These are phyloP conservation scores for Lottia gigantea DNA, from an alignment of 2,888 invertebrate genomes.

Conservation along the genomic window DNA sequence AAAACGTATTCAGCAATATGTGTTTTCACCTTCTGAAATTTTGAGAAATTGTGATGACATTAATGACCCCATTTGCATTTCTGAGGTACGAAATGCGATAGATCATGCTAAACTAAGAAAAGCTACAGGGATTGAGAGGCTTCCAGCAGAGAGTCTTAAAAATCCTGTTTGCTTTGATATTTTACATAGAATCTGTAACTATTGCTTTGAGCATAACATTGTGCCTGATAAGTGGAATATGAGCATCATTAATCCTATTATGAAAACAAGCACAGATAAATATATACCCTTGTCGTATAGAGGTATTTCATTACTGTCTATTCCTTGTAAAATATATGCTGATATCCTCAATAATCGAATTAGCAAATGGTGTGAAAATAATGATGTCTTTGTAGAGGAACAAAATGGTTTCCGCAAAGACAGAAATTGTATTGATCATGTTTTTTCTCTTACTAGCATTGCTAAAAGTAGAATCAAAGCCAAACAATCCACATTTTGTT, in stretches of 20 bases:
- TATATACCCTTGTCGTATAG: slow-evolving; percentile 14
- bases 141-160: slow-evolving; percentile 20
- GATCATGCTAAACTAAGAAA: slow-evolving; percentile 5
- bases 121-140: neutral
- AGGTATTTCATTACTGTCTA: slow-evolving; percentile 17
- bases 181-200: slow-evolving; percentile 2
- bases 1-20: neutral
- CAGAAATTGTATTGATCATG: too few relatives aligned
- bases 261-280: slow-evolving; percentile 13
- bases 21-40: neutral
- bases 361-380: too few relatives aligned
- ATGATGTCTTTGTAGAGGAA: too few relatives aligned
- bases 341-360: too few relatives aligned
- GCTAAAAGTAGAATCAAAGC: too few relatives aligned
- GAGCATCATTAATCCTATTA: slow-evolving; percentile 17
- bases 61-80: slow-evolving; percentile 3
- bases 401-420: too few relatives aligned
- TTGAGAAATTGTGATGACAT: neutral
- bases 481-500: too few relatives aligned
- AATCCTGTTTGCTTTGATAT: slow-evolving; percentile 11
- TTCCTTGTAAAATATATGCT: too few relatives aligned
- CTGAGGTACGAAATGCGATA: slow-evolving; percentile 13
- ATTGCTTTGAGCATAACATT: slow-evolving; percentile 13
- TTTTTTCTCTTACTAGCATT: too few relatives aligned
- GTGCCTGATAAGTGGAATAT: slow-evolving; percentile 12